Evolutionary conservation across 2,888 invertebrate species (phyloP), one percentile per base, ranked within the genome.

Genomic region (Trimorus sp.): DNA sequence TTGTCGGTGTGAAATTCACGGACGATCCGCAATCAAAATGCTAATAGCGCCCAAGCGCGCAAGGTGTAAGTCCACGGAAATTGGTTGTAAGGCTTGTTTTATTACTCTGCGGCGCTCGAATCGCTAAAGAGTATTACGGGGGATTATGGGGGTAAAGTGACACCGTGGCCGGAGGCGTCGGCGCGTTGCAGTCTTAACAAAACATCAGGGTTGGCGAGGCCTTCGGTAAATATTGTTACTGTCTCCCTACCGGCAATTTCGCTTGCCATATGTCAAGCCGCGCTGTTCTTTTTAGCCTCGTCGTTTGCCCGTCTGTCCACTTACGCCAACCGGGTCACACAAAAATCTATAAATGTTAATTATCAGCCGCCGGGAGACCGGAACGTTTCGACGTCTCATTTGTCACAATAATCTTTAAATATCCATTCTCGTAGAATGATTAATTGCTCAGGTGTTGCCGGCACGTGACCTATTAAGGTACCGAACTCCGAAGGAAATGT

Each of bases 161-260:
- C 88, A 88, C 88, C 86, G 85, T 86, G 84, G 84, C 87, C 88
- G 86, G 86, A 85, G 89, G 87, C 87, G 66, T 77, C 81, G 78
- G 83, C 84, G 87, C 87, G 79, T 84, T 86, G 86, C 86, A 90
- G 91, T 90, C 91, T 91, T 91, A 89, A 89, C 91, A 91, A 91
- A 91, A 91, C 91, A 91, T 84, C 85, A 84, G 88, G 89, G 89
- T 86, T 86, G 87, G 85, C 83, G 81, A 84, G 85, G 86, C 87
- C 90, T 90, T 91, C 88, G 84, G 90, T 91, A 91, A 91, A 91
- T 91, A 91, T 91, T 91, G 89, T 91, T 91, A 91, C 91, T 89
- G 83, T 85, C 88, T 85, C 88, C 90, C 90, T 86, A 87, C 85
- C 87, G 87, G 89, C 91, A 91, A 91, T 91, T 91, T 90, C 83